Conservation (phyloP, 2,888 invertebrate genomes). For the Erynnis tages region DNA sequence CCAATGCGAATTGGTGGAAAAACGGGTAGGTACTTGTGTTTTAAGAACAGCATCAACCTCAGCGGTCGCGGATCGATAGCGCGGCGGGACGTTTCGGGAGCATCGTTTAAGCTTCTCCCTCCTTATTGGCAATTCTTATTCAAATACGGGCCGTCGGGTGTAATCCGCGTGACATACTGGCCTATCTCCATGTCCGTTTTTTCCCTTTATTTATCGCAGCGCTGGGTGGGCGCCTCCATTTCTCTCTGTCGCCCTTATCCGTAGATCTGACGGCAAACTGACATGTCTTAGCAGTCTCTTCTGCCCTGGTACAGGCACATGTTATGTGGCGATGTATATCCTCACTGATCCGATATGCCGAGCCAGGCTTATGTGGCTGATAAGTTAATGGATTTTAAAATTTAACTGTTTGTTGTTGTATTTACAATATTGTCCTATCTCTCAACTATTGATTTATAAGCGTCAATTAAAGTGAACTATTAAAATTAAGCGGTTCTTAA, state of each 20-base stretch:
- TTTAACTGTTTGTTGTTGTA: too few relatives aligned
- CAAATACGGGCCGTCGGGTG: slow-evolving; percentile 65
- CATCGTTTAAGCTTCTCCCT: slow-evolving; percentile 53
- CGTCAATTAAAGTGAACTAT: too few relatives aligned
- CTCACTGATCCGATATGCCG: too few relatives aligned
- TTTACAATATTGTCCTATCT: too few relatives aligned
- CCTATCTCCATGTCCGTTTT: slow-evolving; percentile 49
- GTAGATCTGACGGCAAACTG: slow-evolving; percentile 70
- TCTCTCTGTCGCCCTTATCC: slow-evolving; percentile 76
- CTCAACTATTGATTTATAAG: too few relatives aligned
- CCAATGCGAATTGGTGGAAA: too few relatives aligned
- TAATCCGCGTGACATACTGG: slow-evolving; percentile 74
- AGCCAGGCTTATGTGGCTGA: too few relatives aligned
- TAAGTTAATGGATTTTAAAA: too few relatives aligned
- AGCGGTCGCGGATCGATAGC: slow-evolving; percentile 58
- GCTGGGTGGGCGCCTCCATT: slow-evolving; percentile 64
- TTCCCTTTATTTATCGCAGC: slow-evolving; percentile 68
- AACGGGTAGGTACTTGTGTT: too few relatives aligned
- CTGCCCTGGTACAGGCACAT: slow-evolving; percentile 49
- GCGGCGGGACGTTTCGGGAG: slow-evolving; percentile 55
- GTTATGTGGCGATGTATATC: slow-evolving; percentile 43
- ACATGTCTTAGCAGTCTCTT: slow-evolving; percentile 62
- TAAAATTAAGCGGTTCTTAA: too few relatives aligned
- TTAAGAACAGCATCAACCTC: slow-evolving; percentile 28
- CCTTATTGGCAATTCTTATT: slow-evolving; percentile 78